phyloP scores from a whole-genome alignment of 2,113 vertebrate species.

The Anarrhichthys ocellatus region DNA sequence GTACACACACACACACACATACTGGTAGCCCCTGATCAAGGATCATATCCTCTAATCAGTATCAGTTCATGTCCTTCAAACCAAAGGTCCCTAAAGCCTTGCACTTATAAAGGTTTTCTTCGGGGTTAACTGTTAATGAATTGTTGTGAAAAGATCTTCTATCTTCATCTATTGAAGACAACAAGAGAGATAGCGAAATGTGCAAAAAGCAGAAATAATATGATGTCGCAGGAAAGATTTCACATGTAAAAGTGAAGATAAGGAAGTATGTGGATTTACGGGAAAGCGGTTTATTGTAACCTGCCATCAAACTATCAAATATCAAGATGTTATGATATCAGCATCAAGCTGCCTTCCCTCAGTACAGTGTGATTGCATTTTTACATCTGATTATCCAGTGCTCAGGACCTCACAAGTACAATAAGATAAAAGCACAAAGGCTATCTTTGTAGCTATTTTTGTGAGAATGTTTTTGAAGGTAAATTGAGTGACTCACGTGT shows the following conservation, averaged over 20 bases:
- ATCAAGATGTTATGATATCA: not conserved
- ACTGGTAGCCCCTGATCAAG: conserved; percentile 63
- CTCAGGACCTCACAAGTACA: not conserved
- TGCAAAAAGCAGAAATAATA: not conserved
- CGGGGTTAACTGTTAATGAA: not conserved
- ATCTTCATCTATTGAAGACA: not conserved
- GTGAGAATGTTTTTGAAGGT: not conserved
- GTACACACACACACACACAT: conserved; percentile 1
- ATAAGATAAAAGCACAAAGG: not conserved
- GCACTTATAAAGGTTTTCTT: conserved; percentile 14
- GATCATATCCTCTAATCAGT: conserved; percentile 84
- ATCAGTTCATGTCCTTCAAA: conserved; percentile 80
- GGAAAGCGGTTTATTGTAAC: conserved; percentile 48
- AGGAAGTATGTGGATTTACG: conserved; percentile 52
- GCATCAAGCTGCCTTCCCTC: not conserved
- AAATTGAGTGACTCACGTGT: not conserved
- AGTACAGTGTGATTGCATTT: not conserved
- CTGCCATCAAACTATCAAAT: not conserved
- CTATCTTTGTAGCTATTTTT: not conserved
- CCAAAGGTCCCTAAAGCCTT: conserved; percentile 22
- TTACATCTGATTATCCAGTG: not conserved
- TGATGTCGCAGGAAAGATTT: conserved; percentile 1
- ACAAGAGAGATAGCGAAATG: not conserved
- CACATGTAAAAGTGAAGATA: conserved; percentile 49
- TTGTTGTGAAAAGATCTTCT: not conserved